These are phyloP conservation scores for Capreolus pygargus DNA, from an alignment of 2,113 vertebrate species.

Conservation along the genomic window DNA sequence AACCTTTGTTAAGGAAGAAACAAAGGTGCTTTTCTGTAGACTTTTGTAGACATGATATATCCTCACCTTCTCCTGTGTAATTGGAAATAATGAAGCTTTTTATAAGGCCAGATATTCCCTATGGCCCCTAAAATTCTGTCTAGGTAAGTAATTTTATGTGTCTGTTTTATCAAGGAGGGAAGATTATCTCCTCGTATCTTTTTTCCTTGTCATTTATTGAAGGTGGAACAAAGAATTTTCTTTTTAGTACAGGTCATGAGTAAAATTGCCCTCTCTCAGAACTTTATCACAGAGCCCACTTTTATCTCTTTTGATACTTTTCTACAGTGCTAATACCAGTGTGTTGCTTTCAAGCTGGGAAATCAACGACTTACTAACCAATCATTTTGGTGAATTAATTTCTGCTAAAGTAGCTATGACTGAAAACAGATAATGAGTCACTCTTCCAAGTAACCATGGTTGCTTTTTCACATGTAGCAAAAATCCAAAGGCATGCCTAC, in stretches of 20 bases:
- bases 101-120: background rate
- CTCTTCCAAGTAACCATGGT: background rate
- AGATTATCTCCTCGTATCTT: background rate
- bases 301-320: slow-evolving; percentile 16
- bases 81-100: slow-evolving; percentile 11
- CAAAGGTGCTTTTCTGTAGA: background rate
- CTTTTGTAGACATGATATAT: background rate
- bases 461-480: background rate
- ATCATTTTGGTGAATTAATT: slow-evolving; percentile 1
- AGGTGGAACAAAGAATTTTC: background rate
- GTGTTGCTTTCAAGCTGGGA: background rate
- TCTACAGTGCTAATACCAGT: background rate
- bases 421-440: background rate
- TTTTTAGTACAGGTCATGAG: background rate
- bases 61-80: background rate
- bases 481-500: background rate
- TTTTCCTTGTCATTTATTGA: background rate
- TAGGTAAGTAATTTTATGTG: background rate
- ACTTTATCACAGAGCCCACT: background rate
- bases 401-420: background rate
- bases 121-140: background rate
- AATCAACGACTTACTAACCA: background rate
- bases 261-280: background rate
- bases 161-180: background rate
- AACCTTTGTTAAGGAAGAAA: slow-evolving; percentile 3